Conservation (phyloP, 2,888 invertebrate species). For the Eupithecia abbreviata region DNA sequence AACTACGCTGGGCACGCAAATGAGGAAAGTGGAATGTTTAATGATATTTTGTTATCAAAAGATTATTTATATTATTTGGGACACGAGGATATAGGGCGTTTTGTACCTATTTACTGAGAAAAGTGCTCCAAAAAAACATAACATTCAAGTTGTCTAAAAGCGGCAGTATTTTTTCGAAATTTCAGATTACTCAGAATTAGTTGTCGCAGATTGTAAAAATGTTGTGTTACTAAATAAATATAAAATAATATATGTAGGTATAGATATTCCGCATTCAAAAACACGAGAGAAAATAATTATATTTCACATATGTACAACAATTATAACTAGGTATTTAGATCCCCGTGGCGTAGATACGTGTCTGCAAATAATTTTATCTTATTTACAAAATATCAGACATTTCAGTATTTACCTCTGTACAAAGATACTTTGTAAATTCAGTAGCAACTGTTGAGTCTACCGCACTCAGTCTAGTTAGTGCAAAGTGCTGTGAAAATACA, state of each 20-base stretch:
- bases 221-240: not conserved
- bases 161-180: not conserved
- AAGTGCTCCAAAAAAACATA: not conserved
- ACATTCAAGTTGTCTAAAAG: not conserved
- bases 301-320: too few relatives aligned
- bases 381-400: constrained; percentile 31
- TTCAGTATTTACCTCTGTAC: constrained; percentile 47
- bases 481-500: constrained; percentile 51
- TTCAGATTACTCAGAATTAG: too few relatives aligned
- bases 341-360: not conserved
- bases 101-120: not conserved
- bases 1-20: constrained; percentile 31
- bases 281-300: too few relatives aligned
- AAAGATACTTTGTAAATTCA: constrained; percentile 54
- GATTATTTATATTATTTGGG: not conserved
- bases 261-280: not conserved
- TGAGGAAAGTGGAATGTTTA: constrained; percentile 25
- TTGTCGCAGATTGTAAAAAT: not conserved
- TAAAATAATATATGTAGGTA: too few relatives aligned
- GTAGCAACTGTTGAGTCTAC: constrained; percentile 55
- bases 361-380: constrained; percentile 18
- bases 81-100: not conserved
- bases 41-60: constrained; percentile 24
- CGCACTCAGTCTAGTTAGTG: constrained; percentile 48
- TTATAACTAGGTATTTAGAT: not conserved